Base-by-base conservation (phyloP, 2,888 invertebrate species). In the Diplolepis rosae region DNA sequence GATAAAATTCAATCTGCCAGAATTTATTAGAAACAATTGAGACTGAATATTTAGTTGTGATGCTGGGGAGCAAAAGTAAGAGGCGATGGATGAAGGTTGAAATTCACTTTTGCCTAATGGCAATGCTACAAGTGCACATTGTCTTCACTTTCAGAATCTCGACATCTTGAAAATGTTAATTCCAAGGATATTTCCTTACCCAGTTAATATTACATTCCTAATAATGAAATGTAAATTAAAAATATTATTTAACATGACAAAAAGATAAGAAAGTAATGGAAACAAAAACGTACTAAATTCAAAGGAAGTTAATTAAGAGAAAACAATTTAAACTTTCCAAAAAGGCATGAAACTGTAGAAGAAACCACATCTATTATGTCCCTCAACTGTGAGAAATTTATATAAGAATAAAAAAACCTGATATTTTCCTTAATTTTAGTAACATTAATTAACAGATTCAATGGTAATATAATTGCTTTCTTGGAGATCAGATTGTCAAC, bases 51-150 rank as follows among this genome's bases (percentile, higher is more conserved):
- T 35, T 61, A 6, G 18, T 61, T 27, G 24, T 22, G 39, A n/a
- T 61, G 35, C 24, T 39, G 27, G 39, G 61, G 35, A 39, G 61
- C 35, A 61, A 61, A 61, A 61, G 61, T 61, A 61, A 61, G 39
- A 61, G 61, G 35, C 54, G 54, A 54, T 54, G 54, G 30, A 30
- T 61, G 61, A 61, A 61, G 61, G 61, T 61, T 61, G 24, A 61
- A 61, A 61, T 61, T 61, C 61, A 61, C 61, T 61, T 61, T 61
- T 61, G 35, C 35, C 61, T 61, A 61, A 61, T 35, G 61, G 15
- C 61, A 7, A 61, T 32, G 35, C 39, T 22, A 24, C 39, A 22
- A 61, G 35, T n/a, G 32, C 11, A 54, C 18, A 56, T 22, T 56
- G 56, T 56, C 13, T 32, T 56, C 56, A n/a, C n/a, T 56, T n/a